Conservation (phyloP, 1,140 invertebrate genomes). For the Tetragnatha versicolor region DNA sequence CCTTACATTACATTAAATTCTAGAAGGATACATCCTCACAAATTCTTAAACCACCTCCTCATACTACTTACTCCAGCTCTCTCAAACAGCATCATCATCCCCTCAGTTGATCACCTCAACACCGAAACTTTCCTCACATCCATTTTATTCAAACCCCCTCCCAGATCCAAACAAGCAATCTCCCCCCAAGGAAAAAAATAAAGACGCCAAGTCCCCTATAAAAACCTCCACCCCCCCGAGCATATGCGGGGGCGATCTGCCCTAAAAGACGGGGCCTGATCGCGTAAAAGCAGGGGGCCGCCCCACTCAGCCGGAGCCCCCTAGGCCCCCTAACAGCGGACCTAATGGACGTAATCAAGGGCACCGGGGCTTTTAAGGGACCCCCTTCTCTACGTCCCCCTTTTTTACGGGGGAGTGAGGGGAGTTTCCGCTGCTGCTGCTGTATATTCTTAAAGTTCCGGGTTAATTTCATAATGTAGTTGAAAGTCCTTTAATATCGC, state of each 20-base stretch:
- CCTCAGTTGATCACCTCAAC: too few relatives aligned
- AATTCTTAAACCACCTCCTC: too few relatives aligned
- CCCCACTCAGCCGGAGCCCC: slow-evolving; percentile 25
- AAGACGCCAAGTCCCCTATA: too few relatives aligned
- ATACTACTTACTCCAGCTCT: too few relatives aligned
- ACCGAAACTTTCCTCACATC: too few relatives aligned
- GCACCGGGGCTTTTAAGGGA: slow-evolving; percentile 29
- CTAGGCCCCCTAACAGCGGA: slow-evolving; percentile 43
- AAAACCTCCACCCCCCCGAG: background rate
- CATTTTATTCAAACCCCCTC: too few relatives aligned
- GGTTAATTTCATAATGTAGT: slow-evolving; percentile 51
- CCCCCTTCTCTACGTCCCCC: background rate
- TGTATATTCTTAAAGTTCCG: slow-evolving; percentile 48
- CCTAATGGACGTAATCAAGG: slow-evolving; percentile 49
- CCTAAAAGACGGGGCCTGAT: slow-evolving; percentile 31
- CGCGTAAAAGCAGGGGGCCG: slow-evolving; percentile 23
- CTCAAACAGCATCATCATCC: too few relatives aligned
- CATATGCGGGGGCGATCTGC: background rate
- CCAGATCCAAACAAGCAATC: too few relatives aligned
- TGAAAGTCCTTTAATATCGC: slow-evolving; percentile 25
- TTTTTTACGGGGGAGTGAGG: background rate
- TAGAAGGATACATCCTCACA: too few relatives aligned
- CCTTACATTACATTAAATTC: too few relatives aligned
- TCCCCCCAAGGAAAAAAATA: too few relatives aligned
- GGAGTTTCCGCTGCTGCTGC: background rate